Evolutionary conservation across 2,113 vertebrate species (phyloP).

Genomic region (Colistium nudipinnis): DNA sequence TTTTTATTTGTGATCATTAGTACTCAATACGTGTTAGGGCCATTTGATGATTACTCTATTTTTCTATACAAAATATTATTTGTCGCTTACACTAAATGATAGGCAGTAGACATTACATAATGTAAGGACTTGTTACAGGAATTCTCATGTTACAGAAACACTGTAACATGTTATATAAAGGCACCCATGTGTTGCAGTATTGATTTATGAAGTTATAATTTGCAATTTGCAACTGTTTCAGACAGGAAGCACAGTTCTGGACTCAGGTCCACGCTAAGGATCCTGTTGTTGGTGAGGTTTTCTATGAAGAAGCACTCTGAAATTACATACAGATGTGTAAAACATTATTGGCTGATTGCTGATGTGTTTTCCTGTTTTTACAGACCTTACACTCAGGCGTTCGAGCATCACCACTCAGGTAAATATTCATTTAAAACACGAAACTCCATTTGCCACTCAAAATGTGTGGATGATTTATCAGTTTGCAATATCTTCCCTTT

Average conservation of each 20-base stretch:
- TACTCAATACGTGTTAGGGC: background rate
- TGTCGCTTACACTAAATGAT: too few relatives aligned
- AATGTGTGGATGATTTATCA: background rate
- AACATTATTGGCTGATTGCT: background rate
- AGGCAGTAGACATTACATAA: too few relatives aligned
- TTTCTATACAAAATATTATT: background rate
- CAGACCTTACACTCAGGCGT: conserved; percentile 69
- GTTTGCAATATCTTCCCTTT: background rate
- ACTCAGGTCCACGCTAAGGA: conserved; percentile 65
- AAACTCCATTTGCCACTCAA: background rate
- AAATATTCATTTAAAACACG: conserved; percentile 17
- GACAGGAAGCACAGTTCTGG: conserved; percentile 77
- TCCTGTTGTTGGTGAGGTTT: conserved; percentile 73
- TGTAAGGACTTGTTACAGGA: too few relatives aligned
- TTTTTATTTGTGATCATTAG: background rate
- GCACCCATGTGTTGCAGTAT: background rate
- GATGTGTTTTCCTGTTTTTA: conserved; percentile 13
- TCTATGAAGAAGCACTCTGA: background rate
- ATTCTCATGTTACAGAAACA: too few relatives aligned
- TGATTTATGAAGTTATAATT: too few relatives aligned
- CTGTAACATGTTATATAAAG: too few relatives aligned
- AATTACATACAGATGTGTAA: too few relatives aligned
- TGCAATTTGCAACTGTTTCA: too few relatives aligned
- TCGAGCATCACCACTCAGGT: conserved; percentile 63
- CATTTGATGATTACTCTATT: background rate